A percentile compares a stretch with the other conserved stretches of the same genome.
These are phyloP conservation scores for Bungarus multicinctus DNA, from an alignment of 2,113 vertebrate genomes.

Conservation along the genomic window DNA sequence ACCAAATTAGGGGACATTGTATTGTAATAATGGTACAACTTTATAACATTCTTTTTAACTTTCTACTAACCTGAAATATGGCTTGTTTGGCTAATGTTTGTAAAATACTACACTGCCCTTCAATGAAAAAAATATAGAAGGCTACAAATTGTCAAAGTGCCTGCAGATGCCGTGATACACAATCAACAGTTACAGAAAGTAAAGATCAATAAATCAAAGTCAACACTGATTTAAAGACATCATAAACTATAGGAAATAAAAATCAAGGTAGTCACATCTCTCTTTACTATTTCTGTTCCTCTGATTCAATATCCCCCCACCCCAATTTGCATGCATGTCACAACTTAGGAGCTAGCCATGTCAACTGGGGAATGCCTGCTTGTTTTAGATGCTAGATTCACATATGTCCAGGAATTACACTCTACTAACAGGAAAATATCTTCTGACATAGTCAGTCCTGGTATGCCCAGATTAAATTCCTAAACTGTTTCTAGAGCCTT, in stretches of 20 bases:
- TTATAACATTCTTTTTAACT: constrained; percentile 13
- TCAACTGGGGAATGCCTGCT: background rate
- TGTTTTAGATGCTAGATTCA: background rate
- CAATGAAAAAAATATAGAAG: background rate
- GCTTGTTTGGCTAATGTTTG: background rate
- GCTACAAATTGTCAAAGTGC: background rate
- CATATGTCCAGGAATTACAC: background rate
- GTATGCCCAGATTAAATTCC: background rate
- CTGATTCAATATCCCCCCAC: background rate
- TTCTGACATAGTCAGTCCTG: background rate
- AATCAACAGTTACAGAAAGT: background rate
- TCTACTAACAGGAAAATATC: background rate
- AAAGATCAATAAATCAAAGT: background rate
- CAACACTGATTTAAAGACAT: background rate
- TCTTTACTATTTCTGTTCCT: background rate
- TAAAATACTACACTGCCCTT: constrained; percentile 3
- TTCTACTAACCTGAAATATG: constrained; percentile 3
- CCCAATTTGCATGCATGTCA: background rate
- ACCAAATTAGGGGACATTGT: background rate
- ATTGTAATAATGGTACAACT: background rate
- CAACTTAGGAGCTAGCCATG: background rate
- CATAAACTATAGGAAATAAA: background rate
- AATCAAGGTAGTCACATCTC: background rate
- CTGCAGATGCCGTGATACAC: background rate
- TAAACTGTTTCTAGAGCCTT: background rate